These are phyloP conservation scores for Crotalus helleri DNA, from an alignment of 2,113 vertebrate species.

Conservation along the genomic window DNA sequence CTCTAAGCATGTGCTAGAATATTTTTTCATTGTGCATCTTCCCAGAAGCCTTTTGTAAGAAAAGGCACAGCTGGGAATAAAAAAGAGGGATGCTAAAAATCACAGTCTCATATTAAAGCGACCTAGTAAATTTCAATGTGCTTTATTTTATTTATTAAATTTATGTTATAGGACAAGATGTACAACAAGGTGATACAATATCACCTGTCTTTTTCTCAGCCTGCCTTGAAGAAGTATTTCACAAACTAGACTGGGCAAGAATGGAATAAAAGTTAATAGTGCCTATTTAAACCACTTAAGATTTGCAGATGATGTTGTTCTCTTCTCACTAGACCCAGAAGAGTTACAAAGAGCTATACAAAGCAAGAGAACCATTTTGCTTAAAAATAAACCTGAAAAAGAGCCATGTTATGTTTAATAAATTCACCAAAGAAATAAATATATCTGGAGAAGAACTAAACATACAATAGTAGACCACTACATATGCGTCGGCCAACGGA, in stretches of 20 bases:
- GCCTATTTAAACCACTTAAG: background rate
- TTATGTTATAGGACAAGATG: background rate
- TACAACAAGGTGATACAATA: background rate
- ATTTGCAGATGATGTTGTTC: background rate
- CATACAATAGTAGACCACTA: background rate
- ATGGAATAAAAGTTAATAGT: background rate
- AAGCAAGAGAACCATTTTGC: background rate
- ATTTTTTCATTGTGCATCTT: background rate
- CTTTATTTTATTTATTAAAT: slow-evolving; percentile 3
- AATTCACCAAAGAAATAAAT: background rate
- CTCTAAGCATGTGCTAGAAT: background rate
- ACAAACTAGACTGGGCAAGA: background rate
- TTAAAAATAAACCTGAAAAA: background rate
- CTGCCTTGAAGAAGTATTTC: background rate
- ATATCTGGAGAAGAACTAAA: background rate
- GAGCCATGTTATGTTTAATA: background rate
- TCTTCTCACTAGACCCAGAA: background rate
- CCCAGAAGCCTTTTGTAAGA: background rate
- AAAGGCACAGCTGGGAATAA: background rate
- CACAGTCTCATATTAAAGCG: background rate
- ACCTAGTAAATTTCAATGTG: slow-evolving; percentile 21
- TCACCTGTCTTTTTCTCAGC: background rate
- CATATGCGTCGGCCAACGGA: background rate
- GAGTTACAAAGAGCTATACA: background rate
- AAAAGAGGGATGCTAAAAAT: background rate